phyloP scores from a whole-genome alignment of 2,797 vertebrate genomes.

The Cuniculus paca region DNA sequence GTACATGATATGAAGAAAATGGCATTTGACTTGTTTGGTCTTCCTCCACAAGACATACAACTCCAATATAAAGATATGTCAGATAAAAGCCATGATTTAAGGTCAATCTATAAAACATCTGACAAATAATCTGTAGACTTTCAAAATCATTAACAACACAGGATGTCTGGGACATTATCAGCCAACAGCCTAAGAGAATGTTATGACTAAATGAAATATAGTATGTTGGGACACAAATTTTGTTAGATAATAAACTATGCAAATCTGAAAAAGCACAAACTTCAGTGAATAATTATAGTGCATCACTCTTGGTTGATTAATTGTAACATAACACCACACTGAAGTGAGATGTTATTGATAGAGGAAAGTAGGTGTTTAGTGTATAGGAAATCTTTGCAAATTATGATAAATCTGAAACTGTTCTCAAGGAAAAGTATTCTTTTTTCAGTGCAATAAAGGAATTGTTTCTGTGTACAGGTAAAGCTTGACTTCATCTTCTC shows the following conservation, averaged over 20 bases:
- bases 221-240: neutral
- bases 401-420: neutral
- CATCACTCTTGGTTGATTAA: neutral
- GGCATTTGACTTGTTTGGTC: neutral
- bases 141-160: neutral
- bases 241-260: neutral
- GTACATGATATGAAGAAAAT: neutral
- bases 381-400: neutral
- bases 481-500: slow-evolving; percentile 46
- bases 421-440: slow-evolving; percentile 34
- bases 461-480: neutral
- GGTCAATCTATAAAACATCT: slow-evolving; percentile 20
- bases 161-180: neutral
- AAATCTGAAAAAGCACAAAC: neutral
- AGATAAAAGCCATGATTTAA: neutral
- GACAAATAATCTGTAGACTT: neutral
- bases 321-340: neutral
- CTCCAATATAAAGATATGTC: neutral
- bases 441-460: neutral
- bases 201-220: neutral
- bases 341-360: neutral
- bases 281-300: neutral
- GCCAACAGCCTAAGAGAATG: neutral
- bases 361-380: neutral
- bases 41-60: neutral